Percentiles rank a stretch among this genome's conserved stretches.
These are phyloP conservation scores for Ascidia mentula DNA, from an alignment of 23 tunicate genomes.

Conservation along the genomic window DNA sequence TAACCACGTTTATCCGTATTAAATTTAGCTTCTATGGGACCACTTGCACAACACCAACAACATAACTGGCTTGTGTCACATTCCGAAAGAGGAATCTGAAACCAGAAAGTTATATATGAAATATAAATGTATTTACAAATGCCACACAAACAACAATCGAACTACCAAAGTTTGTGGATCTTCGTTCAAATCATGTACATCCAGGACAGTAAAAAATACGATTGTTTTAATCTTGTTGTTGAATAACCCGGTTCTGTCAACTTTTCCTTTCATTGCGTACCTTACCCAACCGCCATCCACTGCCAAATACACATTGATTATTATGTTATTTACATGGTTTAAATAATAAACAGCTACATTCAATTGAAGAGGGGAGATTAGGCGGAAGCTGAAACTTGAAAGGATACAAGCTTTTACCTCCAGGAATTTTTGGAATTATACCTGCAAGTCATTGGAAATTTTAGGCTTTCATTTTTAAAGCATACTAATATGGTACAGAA, in stretches of 20 bases:
- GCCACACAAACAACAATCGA: not conserved
- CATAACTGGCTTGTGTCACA: slow-evolving; percentile 33
- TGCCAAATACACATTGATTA: too few species aligned
- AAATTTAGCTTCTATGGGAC: slow-evolving; percentile 30
- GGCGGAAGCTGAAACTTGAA: not conserved
- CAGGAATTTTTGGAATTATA: not conserved
- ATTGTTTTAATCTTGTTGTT: slow-evolving; percentile 33
- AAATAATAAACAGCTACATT: too few species aligned
- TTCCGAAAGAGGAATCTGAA: slow-evolving; percentile 15
- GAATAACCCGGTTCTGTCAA: slow-evolving; percentile 47
- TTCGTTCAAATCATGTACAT: slow-evolving; percentile 27
- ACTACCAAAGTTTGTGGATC: slow-evolving; percentile 46
- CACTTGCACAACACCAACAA: slow-evolving; percentile 60
- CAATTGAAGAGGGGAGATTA: slow-evolving; percentile 38
- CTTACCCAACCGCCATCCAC: slow-evolving; percentile 34
- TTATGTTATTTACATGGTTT: too few species aligned
- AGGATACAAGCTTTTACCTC: not conserved
- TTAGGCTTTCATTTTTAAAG: too few species aligned
- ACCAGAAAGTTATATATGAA: not conserved
- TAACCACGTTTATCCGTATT: slow-evolving; percentile 35
- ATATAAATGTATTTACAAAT: not conserved
- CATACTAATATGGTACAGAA: too few species aligned
- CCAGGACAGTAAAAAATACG: slow-evolving; percentile 40
- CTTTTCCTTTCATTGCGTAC: slow-evolving; percentile 36
- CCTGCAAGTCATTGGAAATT: too few species aligned